Evolutionary conservation across 2,113 vertebrate genomes (phyloP).

Genomic region (Osmerus mordax): DNA sequence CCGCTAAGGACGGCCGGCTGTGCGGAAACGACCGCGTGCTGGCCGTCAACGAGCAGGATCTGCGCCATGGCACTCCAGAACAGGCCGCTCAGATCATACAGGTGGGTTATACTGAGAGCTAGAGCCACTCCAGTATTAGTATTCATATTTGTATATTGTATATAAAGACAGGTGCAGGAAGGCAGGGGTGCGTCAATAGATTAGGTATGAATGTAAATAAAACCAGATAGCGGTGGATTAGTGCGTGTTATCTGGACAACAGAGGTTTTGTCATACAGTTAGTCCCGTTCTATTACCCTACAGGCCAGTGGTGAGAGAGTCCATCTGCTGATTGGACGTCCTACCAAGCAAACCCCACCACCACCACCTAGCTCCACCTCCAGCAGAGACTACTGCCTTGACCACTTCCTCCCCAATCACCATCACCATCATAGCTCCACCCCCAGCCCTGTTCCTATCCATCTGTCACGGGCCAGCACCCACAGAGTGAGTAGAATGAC

Average conservation of each 20-base stretch:
- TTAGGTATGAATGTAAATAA: too few relatives aligned
- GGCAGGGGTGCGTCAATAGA: too few relatives aligned
- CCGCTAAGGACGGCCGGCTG: slow-evolving; percentile 89
- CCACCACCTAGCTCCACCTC: slow-evolving; percentile 73
- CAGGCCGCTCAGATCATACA: slow-evolving; percentile 96
- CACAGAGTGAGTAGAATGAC: slow-evolving; percentile 64
- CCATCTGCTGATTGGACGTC: slow-evolving; percentile 83
- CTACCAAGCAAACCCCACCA: slow-evolving; percentile 78
- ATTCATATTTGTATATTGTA: too few relatives aligned
- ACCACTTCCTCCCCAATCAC: slow-evolving; percentile 80
- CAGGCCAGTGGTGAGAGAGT: slow-evolving; percentile 96
- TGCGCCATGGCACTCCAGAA: slow-evolving; percentile 92
- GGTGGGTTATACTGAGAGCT: slow-evolving; percentile 63
- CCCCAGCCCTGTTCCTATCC: slow-evolving; percentile 66
- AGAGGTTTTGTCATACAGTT: background rate
- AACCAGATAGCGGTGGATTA: too few relatives aligned
- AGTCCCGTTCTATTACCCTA: slow-evolving; percentile 28
- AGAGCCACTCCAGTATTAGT: too few relatives aligned
- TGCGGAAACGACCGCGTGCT: slow-evolving; percentile 90
- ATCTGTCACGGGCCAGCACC: slow-evolving; percentile 68
- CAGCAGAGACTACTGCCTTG: slow-evolving; percentile 82
- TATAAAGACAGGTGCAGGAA: too few relatives aligned
- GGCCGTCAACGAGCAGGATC: slow-evolving; percentile 91
- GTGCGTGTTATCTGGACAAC: too few relatives aligned
- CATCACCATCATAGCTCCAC: slow-evolving; percentile 72